Conservation (phyloP, 1,140 invertebrate genomes). For the Portunus trituberculatus region DNA sequence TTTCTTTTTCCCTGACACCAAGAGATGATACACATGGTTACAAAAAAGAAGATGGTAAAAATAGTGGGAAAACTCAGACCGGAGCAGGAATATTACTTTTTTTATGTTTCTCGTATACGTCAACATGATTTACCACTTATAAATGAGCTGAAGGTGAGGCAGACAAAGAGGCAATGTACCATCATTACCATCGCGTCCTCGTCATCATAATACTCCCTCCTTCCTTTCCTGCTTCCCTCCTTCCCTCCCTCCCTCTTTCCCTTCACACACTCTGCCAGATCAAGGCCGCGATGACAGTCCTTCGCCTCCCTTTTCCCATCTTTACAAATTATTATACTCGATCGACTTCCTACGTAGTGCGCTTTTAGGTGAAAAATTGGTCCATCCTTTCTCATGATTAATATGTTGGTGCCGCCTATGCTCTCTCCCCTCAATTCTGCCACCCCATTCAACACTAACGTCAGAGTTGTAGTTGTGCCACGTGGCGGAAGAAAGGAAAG, state of each 20-base stretch:
- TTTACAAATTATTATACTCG: neutral
- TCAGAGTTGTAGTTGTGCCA: neutral
- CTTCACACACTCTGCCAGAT: neutral
- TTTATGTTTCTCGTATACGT: too few relatives aligned
- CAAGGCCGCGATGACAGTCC: neutral
- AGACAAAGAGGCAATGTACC: too few relatives aligned
- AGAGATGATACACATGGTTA: too few relatives aligned
- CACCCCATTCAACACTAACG: neutral
- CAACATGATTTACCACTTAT: too few relatives aligned
- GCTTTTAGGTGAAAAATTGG: neutral
- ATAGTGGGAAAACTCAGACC: too few relatives aligned
- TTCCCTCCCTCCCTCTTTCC: neutral
- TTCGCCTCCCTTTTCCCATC: neutral
- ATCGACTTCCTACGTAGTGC: neutral
- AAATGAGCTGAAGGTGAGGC: too few relatives aligned
- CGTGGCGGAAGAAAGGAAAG: neutral
- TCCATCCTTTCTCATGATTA: conserved; percentile 8
- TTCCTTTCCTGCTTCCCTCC: neutral
- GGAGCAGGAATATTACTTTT: too few relatives aligned
- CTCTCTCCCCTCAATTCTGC: neutral
- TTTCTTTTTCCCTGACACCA: too few relatives aligned
- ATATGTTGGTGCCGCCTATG: neutral
- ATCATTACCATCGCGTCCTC: too few relatives aligned
- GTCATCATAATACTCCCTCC: neutral
- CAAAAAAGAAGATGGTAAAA: too few relatives aligned